Evolutionary conservation across 2,888 invertebrate species (phyloP).

Genomic region (Plusia festucae): DNA sequence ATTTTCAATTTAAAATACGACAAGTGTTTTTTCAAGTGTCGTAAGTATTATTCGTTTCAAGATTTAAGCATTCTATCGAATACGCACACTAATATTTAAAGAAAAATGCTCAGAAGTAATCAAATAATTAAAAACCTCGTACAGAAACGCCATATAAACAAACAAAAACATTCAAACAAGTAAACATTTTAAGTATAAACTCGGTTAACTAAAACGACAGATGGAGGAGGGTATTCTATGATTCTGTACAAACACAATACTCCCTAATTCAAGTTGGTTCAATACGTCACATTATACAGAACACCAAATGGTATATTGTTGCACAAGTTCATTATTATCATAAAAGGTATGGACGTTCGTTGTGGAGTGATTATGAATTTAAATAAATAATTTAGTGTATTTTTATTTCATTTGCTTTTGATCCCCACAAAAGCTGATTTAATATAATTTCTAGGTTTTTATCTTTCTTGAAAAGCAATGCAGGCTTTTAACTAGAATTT

Average conservation of each 20-base stretch:
- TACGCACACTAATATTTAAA: too few relatives aligned
- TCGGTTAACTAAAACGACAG: conserved; percentile 75
- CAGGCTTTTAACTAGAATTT: too few relatives aligned
- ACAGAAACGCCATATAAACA: conserved; percentile 58
- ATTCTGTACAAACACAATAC: conserved; percentile 78
- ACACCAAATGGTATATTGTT: conserved; percentile 77
- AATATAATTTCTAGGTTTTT: too few relatives aligned
- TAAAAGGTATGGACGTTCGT: conserved; percentile 47
- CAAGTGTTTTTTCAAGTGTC: too few relatives aligned
- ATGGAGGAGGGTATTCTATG: conserved; percentile 74
- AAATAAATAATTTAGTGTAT: conserved; percentile 32
- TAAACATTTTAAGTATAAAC: conserved; percentile 68
- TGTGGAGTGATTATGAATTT: conserved; percentile 35
- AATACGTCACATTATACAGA: conserved; percentile 75
- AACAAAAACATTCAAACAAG: conserved; percentile 64
- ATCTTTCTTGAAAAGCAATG: too few relatives aligned
- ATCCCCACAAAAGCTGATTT: too few relatives aligned
- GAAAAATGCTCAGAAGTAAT: too few relatives aligned
- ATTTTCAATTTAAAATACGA: too few relatives aligned
- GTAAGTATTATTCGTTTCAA: too few relatives aligned
- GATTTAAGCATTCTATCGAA: too few relatives aligned
- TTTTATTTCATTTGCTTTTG: not conserved
- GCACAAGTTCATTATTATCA: conserved; percentile 75
- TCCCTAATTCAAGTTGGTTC: conserved; percentile 78
- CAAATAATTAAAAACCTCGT: not conserved